phyloP scores from a whole-genome alignment of 2,113 vertebrate genomes.

The Macheiramphus alcinus region DNA sequence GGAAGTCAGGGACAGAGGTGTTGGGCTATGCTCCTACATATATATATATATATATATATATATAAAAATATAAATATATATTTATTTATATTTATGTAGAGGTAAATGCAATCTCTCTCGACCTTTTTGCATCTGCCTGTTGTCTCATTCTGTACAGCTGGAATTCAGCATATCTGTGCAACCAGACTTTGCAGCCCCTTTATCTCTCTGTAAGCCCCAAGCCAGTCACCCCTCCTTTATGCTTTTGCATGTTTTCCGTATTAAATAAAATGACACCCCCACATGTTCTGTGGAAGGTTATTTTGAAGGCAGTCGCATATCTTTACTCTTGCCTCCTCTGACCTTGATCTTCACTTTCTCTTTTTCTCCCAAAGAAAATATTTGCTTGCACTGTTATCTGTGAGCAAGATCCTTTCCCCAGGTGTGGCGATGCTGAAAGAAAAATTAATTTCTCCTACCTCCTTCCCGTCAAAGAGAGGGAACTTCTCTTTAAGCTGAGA shows the following conservation, averaged over 20 bases:
- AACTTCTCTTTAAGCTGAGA: conserved; percentile 42
- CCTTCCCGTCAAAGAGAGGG: conserved; percentile 5
- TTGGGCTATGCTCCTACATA: background rate
- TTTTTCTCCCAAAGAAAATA: conserved; percentile 70
- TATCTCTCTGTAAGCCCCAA: conserved; percentile 54
- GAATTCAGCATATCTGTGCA: conserved; percentile 22
- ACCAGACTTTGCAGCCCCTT: conserved; percentile 38
- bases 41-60: fast-evolving
- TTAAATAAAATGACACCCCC: conserved; percentile 61
- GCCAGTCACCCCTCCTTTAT: conserved; percentile 39
- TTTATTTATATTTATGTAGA: background rate
- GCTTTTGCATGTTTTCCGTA: conserved; percentile 62
- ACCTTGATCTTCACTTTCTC: conserved; percentile 72
- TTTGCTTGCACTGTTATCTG: conserved; percentile 72
- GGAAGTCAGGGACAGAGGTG: background rate
- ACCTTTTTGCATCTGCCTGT: background rate
- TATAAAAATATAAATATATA: fast-evolving
- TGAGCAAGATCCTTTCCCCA: conserved; percentile 68
- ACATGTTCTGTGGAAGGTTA: conserved; percentile 64
- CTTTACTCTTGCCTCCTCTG: conserved; percentile 60
- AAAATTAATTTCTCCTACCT: conserved; percentile 59
- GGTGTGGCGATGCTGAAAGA: conserved; percentile 65
- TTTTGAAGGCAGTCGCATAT: conserved; percentile 23
- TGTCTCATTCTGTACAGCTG: background rate
- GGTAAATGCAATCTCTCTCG: background rate